Percentiles rank a stretch among this genome's conserved stretches.
These are phyloP conservation scores for Ischnura elegans DNA, from an alignment of 2,888 invertebrate genomes.

Conservation along the genomic window DNA sequence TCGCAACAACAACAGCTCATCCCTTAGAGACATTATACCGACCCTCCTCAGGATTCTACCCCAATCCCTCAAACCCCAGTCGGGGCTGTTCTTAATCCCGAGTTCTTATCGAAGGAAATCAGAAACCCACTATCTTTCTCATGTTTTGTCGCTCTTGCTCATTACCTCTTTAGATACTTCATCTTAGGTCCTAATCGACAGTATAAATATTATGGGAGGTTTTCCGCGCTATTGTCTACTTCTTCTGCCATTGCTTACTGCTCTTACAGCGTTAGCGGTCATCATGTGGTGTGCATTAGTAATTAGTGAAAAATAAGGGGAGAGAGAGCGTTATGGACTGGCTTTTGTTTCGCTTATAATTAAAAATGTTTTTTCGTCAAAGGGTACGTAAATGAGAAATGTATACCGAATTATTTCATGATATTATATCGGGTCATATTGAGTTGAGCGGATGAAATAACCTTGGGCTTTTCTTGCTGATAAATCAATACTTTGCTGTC, in stretches of 20 bases:
- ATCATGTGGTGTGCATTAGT: too few relatives aligned
- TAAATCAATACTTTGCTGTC: too few relatives aligned
- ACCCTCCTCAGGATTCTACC: not conserved
- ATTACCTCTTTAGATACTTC: not conserved
- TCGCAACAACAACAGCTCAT: conserved; percentile 21
- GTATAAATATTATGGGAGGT: not conserved
- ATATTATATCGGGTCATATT: too few relatives aligned
- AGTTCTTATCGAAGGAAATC: conserved; percentile 33
- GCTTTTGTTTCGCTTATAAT: too few relatives aligned
- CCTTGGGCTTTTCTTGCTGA: too few relatives aligned
- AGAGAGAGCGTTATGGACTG: too few relatives aligned
- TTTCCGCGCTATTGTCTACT: not conserved
- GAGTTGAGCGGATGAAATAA: too few relatives aligned
- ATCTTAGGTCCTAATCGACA: not conserved
- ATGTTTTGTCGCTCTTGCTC: not conserved
- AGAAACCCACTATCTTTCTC: not conserved
- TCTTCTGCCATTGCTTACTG: not conserved
- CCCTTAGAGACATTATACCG: not conserved
- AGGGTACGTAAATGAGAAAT: too few relatives aligned
- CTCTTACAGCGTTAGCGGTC: too few relatives aligned
- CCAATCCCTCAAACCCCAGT: not conserved
- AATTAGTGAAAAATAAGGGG: too few relatives aligned
- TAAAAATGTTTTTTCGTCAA: too few relatives aligned
- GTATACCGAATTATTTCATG: too few relatives aligned
- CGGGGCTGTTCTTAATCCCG: not conserved